Conservation (phyloP, 2,888 invertebrate genomes). For the Nematopogon swammerdamellus region DNA sequence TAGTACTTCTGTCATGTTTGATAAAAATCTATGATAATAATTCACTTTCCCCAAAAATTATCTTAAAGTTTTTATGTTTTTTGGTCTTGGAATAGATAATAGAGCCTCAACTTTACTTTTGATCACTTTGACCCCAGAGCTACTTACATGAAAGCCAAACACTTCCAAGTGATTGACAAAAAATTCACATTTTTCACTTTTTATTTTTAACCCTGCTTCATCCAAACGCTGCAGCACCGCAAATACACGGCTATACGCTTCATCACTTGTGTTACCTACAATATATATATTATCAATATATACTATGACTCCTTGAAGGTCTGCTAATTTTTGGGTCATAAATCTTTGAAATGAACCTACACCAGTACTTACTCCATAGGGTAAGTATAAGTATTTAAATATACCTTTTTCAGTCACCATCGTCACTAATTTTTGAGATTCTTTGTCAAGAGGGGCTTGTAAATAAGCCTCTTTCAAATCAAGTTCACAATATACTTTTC, state of each 20-base stretch:
- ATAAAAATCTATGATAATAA: not conserved
- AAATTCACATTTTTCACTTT: not conserved
- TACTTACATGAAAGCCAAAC: not conserved
- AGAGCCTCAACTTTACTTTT: not conserved
- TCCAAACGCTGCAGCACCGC: not conserved
- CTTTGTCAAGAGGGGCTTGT: not conserved
- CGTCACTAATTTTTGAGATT: not conserved
- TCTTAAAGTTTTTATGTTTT: not conserved
- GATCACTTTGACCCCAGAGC: not conserved
- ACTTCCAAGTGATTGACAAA: not conserved
- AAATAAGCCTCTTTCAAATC: slow-evolving; percentile 8
- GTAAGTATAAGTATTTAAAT: not conserved
- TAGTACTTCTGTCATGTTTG: not conserved
- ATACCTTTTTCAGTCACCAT: not conserved
- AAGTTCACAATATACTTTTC: slow-evolving; percentile 11
- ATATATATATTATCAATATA: not conserved
- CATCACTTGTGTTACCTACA: not conserved
- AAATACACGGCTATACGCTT: not conserved
- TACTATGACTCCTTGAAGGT: not conserved
- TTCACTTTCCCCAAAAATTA: not conserved
- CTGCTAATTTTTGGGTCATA: not conserved
- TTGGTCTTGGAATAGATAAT: not conserved
- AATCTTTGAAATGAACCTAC: not conserved
- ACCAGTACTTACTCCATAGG: not conserved
- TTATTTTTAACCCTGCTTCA: not conserved